Evolutionary conservation across 2,888 invertebrate species (phyloP).

Genomic region (Drosophila borealis): DNA sequence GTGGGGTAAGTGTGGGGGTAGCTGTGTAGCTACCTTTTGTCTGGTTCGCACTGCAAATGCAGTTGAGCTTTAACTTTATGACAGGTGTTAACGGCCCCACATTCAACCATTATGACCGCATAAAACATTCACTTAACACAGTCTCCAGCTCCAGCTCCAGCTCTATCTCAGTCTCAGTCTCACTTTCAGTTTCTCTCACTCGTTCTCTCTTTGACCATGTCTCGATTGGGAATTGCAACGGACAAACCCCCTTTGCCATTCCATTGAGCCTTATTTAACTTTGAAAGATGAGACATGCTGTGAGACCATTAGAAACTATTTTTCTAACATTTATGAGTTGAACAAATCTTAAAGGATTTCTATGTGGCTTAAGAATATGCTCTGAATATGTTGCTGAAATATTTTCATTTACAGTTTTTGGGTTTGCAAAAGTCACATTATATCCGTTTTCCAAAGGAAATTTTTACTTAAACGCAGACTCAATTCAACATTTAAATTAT

Average conservation of each 20-base stretch:
- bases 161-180: too few species aligned
- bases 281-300: not conserved
- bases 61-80: conserved; percentile 69
- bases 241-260: conserved; percentile 30
- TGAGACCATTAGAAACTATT: conserved; percentile 2
- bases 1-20: not conserved
- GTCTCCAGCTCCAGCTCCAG: not conserved
- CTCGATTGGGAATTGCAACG: conserved; percentile 52
- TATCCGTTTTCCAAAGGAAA: too few species aligned
- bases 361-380: not conserved
- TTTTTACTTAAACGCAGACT: too few species aligned
- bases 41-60: conserved; percentile 47
- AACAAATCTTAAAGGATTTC: conserved; percentile 10
- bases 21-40: conserved; percentile 14
- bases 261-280: conserved; percentile 1
- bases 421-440: too few species aligned
- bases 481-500: too few species aligned
- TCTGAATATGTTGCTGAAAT: too few species aligned
- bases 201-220: conserved; percentile 6
- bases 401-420: too few species aligned
- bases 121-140: conserved; percentile 63
- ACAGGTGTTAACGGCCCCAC: conserved; percentile 65
- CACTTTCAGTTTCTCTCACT: not conserved
- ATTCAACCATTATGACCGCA: conserved; percentile 59
- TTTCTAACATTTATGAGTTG: conserved; percentile 3